Base-by-base conservation (phyloP, 2,113 vertebrate species). In the Excalfactoria chinensis region DNA sequence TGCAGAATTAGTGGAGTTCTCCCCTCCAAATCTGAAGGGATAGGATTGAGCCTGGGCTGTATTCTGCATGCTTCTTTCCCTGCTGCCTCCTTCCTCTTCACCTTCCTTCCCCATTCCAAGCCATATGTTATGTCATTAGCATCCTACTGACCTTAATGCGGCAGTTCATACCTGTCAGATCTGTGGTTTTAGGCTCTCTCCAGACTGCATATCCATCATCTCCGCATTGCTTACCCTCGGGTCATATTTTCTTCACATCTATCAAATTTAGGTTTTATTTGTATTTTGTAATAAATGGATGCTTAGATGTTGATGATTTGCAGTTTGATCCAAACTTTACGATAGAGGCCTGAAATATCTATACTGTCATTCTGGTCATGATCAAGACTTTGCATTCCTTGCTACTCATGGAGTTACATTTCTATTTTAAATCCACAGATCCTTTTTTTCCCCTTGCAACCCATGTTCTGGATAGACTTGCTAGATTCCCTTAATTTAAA, bases 201-300 rank as follows among this genome's bases (percentile, higher is more conserved):
- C 86, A 73, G 77, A 14, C 55, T 89, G 81, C 15, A 55, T 86
- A 96, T 94, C 84, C 71, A 92, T 96, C 95, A 89, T 81, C 49
- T 67, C 44, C 53, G 30, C 34, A 35, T 14, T 90, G 49, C 73
- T 82, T 92, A 68, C 77, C 93, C 86, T 76, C 69, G 63, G 77
- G 90, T 86, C 81, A 46, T 84, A 90, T 86, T 95, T 96, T 86
- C 77, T 90, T 93, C 73, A 17, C 59, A 84, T 92, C 80, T 90
- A 82, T 93, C 84, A 95, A 76, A 86, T 93, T 94, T 86, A 72
- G 35, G 22, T 55, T 96, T 82, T 90, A 86, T 93, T 94, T 19
- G 10, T 88, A 72, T 76, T 76, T 93, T 85, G 49, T 59, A 94
- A 93, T 73, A 95, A 94, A 89, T 84, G 92, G 69, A 43, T 64